These are phyloP conservation scores for Theonella swinhoei DNA, from an alignment of 37 sponge, comb jelly and placozoan genomes.

Conservation along the genomic window DNA sequence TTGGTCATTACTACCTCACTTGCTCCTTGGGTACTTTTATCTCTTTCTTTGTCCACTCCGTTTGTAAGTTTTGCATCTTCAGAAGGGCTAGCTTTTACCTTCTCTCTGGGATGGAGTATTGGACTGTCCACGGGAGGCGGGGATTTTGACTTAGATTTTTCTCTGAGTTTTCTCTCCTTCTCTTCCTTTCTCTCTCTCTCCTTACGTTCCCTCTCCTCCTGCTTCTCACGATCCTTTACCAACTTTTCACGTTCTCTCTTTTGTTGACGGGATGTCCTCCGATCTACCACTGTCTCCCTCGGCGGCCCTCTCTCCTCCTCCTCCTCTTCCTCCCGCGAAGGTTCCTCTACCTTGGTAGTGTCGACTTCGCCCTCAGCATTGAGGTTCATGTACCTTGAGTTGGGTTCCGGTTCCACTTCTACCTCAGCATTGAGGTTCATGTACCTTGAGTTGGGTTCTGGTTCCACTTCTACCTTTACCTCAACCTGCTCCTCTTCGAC, in stretches of 20 bases:
- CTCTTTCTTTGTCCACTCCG: constrained; percentile 1
- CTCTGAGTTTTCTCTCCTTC: background rate
- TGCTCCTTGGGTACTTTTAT: background rate
- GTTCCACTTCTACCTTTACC: background rate
- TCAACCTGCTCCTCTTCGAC: constrained; percentile 2
- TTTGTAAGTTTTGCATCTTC: background rate
- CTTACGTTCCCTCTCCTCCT: background rate
- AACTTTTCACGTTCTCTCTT: background rate
- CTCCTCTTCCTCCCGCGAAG: constrained; percentile 13
- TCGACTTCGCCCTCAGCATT: background rate
- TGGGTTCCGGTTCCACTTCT: background rate
- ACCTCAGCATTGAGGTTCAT: background rate
- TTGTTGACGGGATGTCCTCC: background rate
- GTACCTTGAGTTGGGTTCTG: background rate
- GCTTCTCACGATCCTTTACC: background rate
- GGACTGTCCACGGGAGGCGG: background rate
- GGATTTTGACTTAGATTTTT: background rate
- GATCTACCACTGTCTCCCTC: background rate
- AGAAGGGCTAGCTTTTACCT: background rate
- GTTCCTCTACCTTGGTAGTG: background rate
- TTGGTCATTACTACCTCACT: background rate
- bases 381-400: background rate
- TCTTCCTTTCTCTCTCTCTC: background rate
- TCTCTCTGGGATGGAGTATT: background rate
- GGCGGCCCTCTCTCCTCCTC: background rate